These are phyloP conservation scores for Drosophila prosaltans DNA, from an alignment of 1,140 invertebrate species.

Conservation along the genomic window DNA sequence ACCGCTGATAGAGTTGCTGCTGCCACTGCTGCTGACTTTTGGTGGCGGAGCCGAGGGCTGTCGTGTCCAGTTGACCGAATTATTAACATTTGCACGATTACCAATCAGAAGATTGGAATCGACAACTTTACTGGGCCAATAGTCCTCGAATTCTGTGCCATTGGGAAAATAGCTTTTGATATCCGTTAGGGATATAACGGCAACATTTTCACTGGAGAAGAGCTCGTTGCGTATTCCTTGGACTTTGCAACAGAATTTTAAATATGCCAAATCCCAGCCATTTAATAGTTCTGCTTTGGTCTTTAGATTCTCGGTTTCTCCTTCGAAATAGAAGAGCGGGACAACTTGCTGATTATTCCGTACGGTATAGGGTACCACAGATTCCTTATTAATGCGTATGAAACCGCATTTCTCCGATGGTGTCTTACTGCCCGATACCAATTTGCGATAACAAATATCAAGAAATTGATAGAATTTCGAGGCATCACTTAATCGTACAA, in stretches of 20 bases:
- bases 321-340: slow-evolving; percentile 96
- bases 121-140: slow-evolving; percentile 94
- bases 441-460: slow-evolving; percentile 93
- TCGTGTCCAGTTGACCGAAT: slow-evolving; percentile 86
- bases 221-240: slow-evolving; percentile 95
- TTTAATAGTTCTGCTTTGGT: slow-evolving; percentile 92
- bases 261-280: slow-evolving; percentile 95
- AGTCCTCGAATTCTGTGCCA: slow-evolving; percentile 94
- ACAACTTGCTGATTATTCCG: slow-evolving; percentile 93
- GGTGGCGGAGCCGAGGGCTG: slow-evolving; percentile 84
- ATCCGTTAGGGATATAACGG: slow-evolving; percentile 93
- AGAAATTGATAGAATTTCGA: slow-evolving; percentile 95
- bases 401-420: slow-evolving; percentile 94
- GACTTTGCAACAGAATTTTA: slow-evolving; percentile 97
- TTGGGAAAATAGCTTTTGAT: slow-evolving; percentile 95
- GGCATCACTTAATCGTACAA: slow-evolving; percentile 93
- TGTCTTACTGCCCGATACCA: slow-evolving; percentile 87
- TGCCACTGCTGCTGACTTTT: slow-evolving; percentile 43
- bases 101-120: slow-evolving; percentile 88
- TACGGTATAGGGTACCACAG: slow-evolving; percentile 95
- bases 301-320: slow-evolving; percentile 94
- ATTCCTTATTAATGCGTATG: slow-evolving; percentile 96
- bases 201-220: slow-evolving; percentile 94
- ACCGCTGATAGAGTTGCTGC: slow-evolving; percentile 30
- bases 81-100: slow-evolving; percentile 85